These are phyloP conservation scores for Drosophila novamexicana DNA, from an alignment of 1,140 invertebrate species.

Conservation along the genomic window DNA sequence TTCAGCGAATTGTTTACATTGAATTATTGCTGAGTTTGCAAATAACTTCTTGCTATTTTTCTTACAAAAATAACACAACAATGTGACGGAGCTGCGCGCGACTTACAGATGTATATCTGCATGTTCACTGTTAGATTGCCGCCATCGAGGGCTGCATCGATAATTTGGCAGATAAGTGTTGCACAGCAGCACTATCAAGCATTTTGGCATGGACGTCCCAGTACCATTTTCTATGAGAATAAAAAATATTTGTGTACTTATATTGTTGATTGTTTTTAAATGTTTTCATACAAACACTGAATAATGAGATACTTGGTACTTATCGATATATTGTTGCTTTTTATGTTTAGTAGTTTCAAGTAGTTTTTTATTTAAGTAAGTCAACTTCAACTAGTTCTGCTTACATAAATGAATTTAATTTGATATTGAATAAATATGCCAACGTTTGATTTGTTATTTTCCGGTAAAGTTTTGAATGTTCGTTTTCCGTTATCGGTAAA, in stretches of 20 bases:
- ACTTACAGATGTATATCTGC: background rate
- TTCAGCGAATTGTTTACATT: conserved; percentile 29
- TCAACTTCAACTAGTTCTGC: background rate
- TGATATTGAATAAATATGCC: background rate
- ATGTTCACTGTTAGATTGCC: conserved; percentile 9
- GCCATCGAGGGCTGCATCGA: conserved; percentile 11
- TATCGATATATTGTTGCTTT: background rate
- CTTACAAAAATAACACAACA: conserved; percentile 19
- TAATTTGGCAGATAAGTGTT: conserved; percentile 3
- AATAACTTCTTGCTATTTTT: conserved; percentile 12
- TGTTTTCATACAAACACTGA: too few relatives aligned
- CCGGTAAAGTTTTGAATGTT: conserved; percentile 1
- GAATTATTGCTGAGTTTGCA: conserved; percentile 13
- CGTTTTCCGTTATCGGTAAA: background rate
- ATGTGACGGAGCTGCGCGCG: conserved; percentile 26
- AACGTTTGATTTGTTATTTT: background rate
- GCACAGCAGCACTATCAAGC: background rate
- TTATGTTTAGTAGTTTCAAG: background rate
- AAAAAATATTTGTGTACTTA: background rate
- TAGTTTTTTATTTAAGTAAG: too few relatives aligned
- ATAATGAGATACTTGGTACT: too few relatives aligned
- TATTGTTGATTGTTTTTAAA: background rate
- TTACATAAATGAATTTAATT: background rate
- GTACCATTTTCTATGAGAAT: too few relatives aligned
- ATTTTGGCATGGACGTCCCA: background rate